Base-by-base conservation (phyloP, 1,140 invertebrate species). In the Latrodectus geometricus region DNA sequence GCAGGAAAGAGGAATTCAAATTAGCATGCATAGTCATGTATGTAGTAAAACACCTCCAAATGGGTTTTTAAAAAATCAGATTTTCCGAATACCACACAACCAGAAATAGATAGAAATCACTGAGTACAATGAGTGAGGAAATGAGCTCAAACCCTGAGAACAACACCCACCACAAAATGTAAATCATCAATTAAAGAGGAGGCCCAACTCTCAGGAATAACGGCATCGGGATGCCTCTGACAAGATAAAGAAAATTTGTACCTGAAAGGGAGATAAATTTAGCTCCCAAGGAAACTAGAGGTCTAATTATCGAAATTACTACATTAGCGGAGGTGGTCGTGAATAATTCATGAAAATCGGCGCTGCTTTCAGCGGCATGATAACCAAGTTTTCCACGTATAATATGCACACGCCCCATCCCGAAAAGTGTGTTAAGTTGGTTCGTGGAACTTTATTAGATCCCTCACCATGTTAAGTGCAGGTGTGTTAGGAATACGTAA, bases 281-380 rank as follows among this genome's bases (percentile, higher is more conserved):
- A 73, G 70, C 70, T 73, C 48, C 14, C 50, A 48, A 23, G 50
- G 35, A 73, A 80, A 82, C 48, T 72, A 82, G 52, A 73, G 69
- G 79, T 56, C 68, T 82, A 82, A 82, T 82, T 82, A 82, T 82
- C 69, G 79, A 82, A 82, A 82, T 82, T 82, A 82, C 79, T 56
- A 61, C 79, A 82, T 61, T 82, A 56, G 68, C 52, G 69, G 23
- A 82, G 70, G 54, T 48, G 23, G 15, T 73, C 21, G 11, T 82
- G 79, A 82, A 82, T 82, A 82, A 82, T 82, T 82, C 79, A 82
- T 73, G 79, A 73, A 73, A 50, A 54, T 61, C 69, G 50, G 20
- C 15, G n/a, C 50, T 11, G 17, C 15, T 12, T 49, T 73, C 12
- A 9, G 11, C 12, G 23, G 48, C 8, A n/a, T 23, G 14, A 9